These are phyloP conservation scores for Pheosia tremula DNA, from an alignment of 2,888 invertebrate species.

Conservation along the genomic window DNA sequence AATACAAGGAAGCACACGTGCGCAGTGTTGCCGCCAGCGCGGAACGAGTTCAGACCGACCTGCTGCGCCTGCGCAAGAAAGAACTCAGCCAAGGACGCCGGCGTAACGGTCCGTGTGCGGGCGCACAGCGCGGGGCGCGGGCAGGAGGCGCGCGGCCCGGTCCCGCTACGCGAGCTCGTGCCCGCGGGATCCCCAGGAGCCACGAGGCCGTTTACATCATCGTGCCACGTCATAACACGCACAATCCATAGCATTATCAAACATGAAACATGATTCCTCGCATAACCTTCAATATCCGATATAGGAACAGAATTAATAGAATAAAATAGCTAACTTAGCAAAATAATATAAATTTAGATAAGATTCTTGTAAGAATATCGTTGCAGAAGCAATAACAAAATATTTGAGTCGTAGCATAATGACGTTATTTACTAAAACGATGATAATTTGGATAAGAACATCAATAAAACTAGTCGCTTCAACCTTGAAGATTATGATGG, in stretches of 20 bases:
- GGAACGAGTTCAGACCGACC: constrained; percentile 79
- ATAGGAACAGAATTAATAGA: not conserved
- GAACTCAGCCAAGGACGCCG: constrained; percentile 84
- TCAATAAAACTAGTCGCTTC: constrained; percentile 34
- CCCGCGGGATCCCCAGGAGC: constrained; percentile 36
- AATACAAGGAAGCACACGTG: constrained; percentile 66
- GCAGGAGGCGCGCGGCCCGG: constrained; percentile 15
- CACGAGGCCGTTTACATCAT: constrained; percentile 25
- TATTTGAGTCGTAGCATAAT: not conserved
- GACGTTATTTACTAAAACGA: constrained; percentile 6
- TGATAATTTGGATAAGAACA: constrained; percentile 28
- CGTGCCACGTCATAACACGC: constrained; percentile 20
- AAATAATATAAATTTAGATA: not conserved
- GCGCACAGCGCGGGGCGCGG: constrained; percentile 29
- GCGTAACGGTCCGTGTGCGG: constrained; percentile 73
- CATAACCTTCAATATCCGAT: not conserved
- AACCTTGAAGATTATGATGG: constrained; percentile 54
- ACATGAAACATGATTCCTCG: constrained; percentile 3
- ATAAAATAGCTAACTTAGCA: too few relatives aligned
- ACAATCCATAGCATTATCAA: not conserved
- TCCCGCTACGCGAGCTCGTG: constrained; percentile 51
- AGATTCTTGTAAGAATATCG: not conserved
- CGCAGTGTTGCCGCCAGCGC: constrained; percentile 63
- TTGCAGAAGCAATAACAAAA: not conserved
- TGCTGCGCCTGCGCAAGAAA: constrained; percentile 79